These are phyloP conservation scores for Sitta europaea DNA, from an alignment of 2,113 vertebrate species.

Conservation along the genomic window DNA sequence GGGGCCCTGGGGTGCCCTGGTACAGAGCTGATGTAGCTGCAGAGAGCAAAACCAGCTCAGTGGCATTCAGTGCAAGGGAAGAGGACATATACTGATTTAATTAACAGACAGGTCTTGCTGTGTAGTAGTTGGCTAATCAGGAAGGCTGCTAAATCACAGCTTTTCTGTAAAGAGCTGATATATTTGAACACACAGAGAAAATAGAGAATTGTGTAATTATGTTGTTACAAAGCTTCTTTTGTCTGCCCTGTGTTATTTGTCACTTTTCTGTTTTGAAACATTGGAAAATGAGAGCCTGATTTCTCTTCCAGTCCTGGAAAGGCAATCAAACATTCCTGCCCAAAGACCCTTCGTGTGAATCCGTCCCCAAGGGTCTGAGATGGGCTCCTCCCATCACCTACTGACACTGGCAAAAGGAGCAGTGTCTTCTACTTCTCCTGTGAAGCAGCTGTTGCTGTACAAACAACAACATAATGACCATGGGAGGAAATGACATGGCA, in stretches of 20 bases:
- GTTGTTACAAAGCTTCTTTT: neutral
- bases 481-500: neutral
- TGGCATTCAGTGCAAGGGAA: neutral
- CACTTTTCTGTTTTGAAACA: neutral
- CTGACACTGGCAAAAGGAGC: neutral
- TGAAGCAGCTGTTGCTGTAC: neutral
- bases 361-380: neutral
- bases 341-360: neutral
- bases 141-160: neutral
- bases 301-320: neutral
- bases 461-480: neutral
- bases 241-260: neutral
- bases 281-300: neutral
- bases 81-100: neutral
- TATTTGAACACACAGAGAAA: neutral
- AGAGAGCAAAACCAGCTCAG: neutral
- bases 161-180: neutral
- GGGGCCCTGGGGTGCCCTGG: neutral
- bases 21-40: rapidly evolving
- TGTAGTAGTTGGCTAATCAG: neutral
- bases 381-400: neutral
- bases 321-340: neutral
- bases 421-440: neutral
- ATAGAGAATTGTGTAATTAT: neutral
- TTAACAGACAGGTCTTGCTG: neutral